Percentiles rank a stretch among this genome's conserved stretches.
Evolutionary conservation across 2,797 vertebrate species (phyloP).

Genomic region (Vireo griseus): DNA sequence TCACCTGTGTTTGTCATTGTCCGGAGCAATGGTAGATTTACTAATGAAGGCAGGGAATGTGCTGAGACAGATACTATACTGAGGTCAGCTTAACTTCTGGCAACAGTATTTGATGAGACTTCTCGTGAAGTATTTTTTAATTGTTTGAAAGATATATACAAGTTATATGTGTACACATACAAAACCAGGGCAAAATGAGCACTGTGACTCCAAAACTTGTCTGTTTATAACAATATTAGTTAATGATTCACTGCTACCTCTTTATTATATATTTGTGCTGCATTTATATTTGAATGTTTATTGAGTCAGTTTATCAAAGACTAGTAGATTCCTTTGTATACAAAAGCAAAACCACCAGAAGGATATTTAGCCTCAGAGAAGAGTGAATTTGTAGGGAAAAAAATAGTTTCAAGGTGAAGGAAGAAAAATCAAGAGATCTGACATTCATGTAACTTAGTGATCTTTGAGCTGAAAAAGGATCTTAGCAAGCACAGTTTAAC

Average conservation of each 20-base stretch:
- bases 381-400: neutral
- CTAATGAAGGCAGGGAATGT: neutral
- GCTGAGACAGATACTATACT: neutral
- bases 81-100: neutral
- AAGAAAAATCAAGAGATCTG: neutral
- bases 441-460: neutral
- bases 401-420: neutral
- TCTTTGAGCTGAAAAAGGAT: constrained; percentile 9
- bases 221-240: neutral
- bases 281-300: neutral
- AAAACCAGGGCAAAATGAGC: neutral
- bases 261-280: neutral
- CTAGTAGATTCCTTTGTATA: neutral
- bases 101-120: neutral
- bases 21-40: neutral
- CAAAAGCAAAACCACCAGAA: neutral
- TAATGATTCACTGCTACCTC: constrained; percentile 8
- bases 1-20: neutral
- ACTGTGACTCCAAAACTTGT: neutral
- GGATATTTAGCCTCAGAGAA: neutral
- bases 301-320: neutral
- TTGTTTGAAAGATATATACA: neutral
- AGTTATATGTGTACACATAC: neutral
- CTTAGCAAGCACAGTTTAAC: constrained; percentile 3
- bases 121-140: neutral